phyloP scores from a whole-genome alignment of 2,113 vertebrate genomes.

The Thryonomys swinderianus region DNA sequence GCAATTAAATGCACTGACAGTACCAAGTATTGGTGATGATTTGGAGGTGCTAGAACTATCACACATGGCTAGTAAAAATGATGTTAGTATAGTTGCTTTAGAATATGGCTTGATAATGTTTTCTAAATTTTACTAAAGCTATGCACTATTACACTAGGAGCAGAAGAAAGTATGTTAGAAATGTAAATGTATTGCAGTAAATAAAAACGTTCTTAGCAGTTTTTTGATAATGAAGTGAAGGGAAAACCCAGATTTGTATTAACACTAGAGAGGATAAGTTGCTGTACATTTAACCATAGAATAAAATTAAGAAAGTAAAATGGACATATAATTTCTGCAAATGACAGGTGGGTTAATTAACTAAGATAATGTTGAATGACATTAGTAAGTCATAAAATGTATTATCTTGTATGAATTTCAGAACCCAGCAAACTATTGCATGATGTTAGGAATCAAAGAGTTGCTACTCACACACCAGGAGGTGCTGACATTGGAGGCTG shows the following conservation, averaged over 20 bases:
- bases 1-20: background rate
- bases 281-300: background rate
- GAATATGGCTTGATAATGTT: background rate
- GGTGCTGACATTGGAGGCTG: background rate
- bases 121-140: background rate
- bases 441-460: background rate
- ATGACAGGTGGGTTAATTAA: background rate
- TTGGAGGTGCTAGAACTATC: background rate
- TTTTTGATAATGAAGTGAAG: background rate
- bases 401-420: constrained; percentile 22
- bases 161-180: background rate
- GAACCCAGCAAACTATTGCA: background rate
- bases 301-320: background rate
- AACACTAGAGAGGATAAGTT: background rate
- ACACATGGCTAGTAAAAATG: background rate
- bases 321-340: background rate
- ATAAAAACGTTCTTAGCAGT: background rate
- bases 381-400: background rate
- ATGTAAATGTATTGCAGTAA: background rate
- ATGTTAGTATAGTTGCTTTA: background rate
- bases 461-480: background rate
- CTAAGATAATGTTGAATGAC: background rate
- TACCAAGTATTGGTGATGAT: background rate
- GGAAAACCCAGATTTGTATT: background rate
- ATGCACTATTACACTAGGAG: background rate